Evolutionary conservation across 2,797 vertebrate genomes (phyloP), one percentile per base, ranked within the genome.

Genomic region (Megalops cyprinoides): DNA sequence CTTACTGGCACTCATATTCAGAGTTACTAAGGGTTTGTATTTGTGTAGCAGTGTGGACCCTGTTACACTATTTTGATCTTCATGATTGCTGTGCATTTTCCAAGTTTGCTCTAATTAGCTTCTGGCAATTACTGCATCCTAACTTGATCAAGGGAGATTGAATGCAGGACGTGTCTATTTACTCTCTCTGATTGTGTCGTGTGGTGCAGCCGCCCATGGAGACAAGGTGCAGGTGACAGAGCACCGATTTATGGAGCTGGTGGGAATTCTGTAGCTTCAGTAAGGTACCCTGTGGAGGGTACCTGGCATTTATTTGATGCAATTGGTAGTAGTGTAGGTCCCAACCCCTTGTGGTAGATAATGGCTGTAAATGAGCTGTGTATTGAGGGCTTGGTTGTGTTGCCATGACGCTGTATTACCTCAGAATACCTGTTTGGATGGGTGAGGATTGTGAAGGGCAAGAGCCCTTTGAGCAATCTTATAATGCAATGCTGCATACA

Each of bases 291-390:
- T 56, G 75, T 58, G 56, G n/a, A 9, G 25, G 37, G 49, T 37
- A 56, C 37, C 31, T 12, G 75, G 12, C 20, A 28, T 23, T 39
- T n/a, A 23, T 25, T 42, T 39, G 28, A 58, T 77, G 53, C 10
- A 14, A 31, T n/a, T 34, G 31, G 74, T 71, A 18, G 74, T n/a
- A 25, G n/a, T 42, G 25, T 39, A 1, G n/a, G 58, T 42, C 53
- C 60, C 1, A 8, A 28, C n/a, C 60, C 2, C 65, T 69, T 69
- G 1, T 34, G 0, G 34, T 31, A 37, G 20, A 10, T 74, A 65
- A 25, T 46, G 65, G 77, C 28, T 34, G 69, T 48, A 37, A 69
- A 28, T 83, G 28, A 84, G 82, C 83, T 31, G 82, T 84, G 53
- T 79, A 85, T 74, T 55, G 69, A 53, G 56, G 71, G 44, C 62